A percentile compares a stretch with the other conserved stretches of the same genome.
Evolutionary conservation across 2,888 invertebrate species (phyloP).

Genomic region (Leucoma salicis): DNA sequence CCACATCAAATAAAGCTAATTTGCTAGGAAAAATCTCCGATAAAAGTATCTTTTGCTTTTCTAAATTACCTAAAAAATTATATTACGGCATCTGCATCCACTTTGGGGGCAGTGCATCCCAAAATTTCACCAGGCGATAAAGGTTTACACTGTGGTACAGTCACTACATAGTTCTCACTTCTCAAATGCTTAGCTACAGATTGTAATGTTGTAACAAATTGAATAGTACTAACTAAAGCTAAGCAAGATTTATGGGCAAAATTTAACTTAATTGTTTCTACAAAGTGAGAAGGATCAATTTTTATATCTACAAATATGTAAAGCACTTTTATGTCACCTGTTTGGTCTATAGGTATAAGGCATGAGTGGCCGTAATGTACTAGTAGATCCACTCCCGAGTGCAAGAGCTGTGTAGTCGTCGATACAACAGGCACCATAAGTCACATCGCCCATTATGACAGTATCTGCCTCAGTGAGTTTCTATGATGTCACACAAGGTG

Average conservation of each 20-base stretch:
- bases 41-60: slow-evolving; percentile 89
- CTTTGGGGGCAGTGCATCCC: slow-evolving; percentile 97
- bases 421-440: slow-evolving; percentile 99
- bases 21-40: slow-evolving; percentile 98
- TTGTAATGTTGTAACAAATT: slow-evolving; percentile 97
- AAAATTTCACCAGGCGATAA: slow-evolving; percentile 98
- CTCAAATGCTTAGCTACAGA: slow-evolving; percentile 87
- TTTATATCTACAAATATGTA: slow-evolving; percentile 99
- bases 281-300: slow-evolving; percentile 95
- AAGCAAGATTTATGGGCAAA: slow-evolving; percentile 85
- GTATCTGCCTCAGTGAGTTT: slow-evolving; percentile 94
- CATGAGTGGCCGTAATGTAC: slow-evolving; percentile 99
- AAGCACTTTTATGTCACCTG: slow-evolving; percentile 92
- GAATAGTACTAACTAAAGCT: slow-evolving; percentile 97
- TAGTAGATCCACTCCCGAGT: slow-evolving; percentile 92
- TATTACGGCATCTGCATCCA: slow-evolving; percentile 89
- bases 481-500: slow-evolving; percentile 95
- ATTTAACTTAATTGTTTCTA: slow-evolving; percentile 92
- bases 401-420: slow-evolving; percentile 97
- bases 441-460: slow-evolving; percentile 99
- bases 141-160: slow-evolving; percentile 95
- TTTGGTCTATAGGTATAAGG: slow-evolving; percentile 93
- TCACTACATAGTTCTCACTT: slow-evolving; percentile 85
- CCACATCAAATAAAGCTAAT: slow-evolving; percentile 89
- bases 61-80: slow-evolving; percentile 92